Percentiles rank a stretch among this genome's conserved stretches.
phyloP scores from a whole-genome alignment of 2,888 invertebrate genomes.

The Melinaea marsaeus region DNA sequence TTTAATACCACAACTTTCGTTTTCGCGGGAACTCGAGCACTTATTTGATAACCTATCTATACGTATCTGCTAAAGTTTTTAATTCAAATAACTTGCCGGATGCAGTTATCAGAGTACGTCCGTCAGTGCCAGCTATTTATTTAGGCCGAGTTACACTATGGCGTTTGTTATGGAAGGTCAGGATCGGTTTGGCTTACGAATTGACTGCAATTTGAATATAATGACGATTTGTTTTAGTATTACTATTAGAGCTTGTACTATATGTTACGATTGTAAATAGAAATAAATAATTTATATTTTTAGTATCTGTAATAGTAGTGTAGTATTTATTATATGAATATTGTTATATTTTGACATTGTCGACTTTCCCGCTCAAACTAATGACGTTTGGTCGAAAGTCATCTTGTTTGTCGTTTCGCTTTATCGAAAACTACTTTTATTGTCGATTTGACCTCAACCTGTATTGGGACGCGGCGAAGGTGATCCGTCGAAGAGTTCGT shows the following conservation, averaged over 20 bases:
- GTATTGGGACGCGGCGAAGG: constrained; percentile 70
- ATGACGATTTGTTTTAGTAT: too few relatives aligned
- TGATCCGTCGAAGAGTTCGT: constrained; percentile 63
- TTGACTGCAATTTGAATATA: too few relatives aligned
- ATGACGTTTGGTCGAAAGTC: constrained; percentile 38
- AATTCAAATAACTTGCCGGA: constrained; percentile 57
- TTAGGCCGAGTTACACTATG: constrained; percentile 49
- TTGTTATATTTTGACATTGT: constrained; percentile 27
- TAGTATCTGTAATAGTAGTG: too few relatives aligned
- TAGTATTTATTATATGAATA: constrained; percentile 9
- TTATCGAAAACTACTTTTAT: constrained; percentile 66
- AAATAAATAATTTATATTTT: neutral
- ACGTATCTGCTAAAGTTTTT: constrained; percentile 39
- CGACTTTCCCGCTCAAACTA: constrained; percentile 44
- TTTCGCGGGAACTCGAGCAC: constrained; percentile 30
- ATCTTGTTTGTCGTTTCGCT: constrained; percentile 61
- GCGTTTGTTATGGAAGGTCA: constrained; percentile 64
- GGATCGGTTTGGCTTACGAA: constrained; percentile 43
- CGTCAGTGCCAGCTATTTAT: constrained; percentile 46
- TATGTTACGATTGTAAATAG: neutral
- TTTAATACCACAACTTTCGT: constrained; percentile 32
- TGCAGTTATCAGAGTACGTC: constrained; percentile 58
- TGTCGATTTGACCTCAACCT: constrained; percentile 66
- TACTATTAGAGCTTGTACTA: too few relatives aligned
- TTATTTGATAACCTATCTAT: constrained; percentile 42